Conservation (phyloP, 2,113 vertebrate genomes). For the Eudyptes chrysolophus region DNA sequence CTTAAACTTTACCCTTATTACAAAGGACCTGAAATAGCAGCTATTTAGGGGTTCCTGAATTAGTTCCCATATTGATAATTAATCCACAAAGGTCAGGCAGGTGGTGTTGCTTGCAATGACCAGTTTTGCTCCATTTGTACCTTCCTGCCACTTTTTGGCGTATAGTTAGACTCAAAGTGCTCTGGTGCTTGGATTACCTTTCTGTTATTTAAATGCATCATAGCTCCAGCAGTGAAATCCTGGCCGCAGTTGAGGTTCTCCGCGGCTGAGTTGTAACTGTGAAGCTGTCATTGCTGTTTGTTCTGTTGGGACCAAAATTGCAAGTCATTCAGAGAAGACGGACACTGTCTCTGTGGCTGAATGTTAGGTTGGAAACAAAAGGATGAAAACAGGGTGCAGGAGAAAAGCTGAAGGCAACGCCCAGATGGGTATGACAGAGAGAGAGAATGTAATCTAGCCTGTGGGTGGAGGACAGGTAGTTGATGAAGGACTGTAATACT, state of each 20-base stretch:
- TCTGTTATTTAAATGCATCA: background rate
- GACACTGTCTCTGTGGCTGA: background rate
- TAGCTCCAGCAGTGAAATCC: background rate
- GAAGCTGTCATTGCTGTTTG: background rate
- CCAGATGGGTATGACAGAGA: background rate
- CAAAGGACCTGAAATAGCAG: background rate
- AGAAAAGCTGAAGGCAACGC: background rate
- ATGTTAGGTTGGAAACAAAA: background rate
- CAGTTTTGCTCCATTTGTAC: background rate
- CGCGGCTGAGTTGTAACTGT: accelerated
- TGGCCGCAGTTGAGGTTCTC: background rate
- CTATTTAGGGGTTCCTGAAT: background rate
- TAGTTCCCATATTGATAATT: background rate
- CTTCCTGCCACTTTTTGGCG: background rate
- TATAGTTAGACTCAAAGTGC: background rate
- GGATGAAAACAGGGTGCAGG: background rate
- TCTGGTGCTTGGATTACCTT: background rate
- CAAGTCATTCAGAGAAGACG: background rate
- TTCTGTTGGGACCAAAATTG: background rate
- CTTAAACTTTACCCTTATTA: background rate
- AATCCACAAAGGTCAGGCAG: background rate
- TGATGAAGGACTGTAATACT: background rate
- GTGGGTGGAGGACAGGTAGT: background rate
- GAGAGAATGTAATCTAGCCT: background rate
- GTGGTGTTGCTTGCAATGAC: background rate